Percentiles rank a stretch among this genome's conserved stretches.
Evolutionary conservation across 1,140 invertebrate species (phyloP).

Genomic region (Himalopsyche phryganea): DNA sequence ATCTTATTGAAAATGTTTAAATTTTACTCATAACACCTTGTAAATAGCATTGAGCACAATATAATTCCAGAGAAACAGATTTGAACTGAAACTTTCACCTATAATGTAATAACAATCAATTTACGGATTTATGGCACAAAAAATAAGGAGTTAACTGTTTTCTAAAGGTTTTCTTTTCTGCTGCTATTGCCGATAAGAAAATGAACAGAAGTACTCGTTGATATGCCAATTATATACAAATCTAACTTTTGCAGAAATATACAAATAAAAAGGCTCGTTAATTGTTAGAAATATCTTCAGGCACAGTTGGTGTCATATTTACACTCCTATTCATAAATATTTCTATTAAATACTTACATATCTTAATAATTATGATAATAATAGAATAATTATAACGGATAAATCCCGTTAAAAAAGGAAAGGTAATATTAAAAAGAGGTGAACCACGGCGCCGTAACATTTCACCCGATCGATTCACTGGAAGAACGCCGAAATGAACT

Average conservation of each 20-base stretch:
- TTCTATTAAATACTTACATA: not conserved
- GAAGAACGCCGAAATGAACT: no score
- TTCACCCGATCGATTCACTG: no score
- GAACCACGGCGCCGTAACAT: no score
- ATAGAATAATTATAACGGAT: constrained; percentile 5
- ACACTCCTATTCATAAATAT: constrained; percentile 24
- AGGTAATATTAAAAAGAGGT: no score
- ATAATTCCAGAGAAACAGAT: constrained; percentile 18
- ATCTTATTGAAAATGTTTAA: constrained; percentile 18
- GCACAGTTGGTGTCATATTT: constrained; percentile 33
- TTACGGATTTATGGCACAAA: constrained; percentile 18
- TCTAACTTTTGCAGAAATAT: not conserved
- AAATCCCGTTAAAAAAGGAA: no score
- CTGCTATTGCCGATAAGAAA: not conserved
- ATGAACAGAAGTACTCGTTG: not conserved
- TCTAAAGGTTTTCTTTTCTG: not conserved
- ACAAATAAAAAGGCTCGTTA: not conserved
- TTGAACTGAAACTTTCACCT: constrained; percentile 5
- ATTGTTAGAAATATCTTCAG: constrained; percentile 27
- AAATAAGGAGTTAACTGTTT: not conserved
- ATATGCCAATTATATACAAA: constrained; percentile 3
- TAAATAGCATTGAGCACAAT: constrained; percentile 23
- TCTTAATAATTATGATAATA: constrained; percentile 6
- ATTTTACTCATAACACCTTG: constrained; percentile 8
- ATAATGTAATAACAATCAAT: constrained; percentile 7